Percentiles rank a stretch among this genome's conserved stretches.
Conservation (phyloP, 2,888 invertebrate genomes). For the Dioctria rufipes region DNA sequence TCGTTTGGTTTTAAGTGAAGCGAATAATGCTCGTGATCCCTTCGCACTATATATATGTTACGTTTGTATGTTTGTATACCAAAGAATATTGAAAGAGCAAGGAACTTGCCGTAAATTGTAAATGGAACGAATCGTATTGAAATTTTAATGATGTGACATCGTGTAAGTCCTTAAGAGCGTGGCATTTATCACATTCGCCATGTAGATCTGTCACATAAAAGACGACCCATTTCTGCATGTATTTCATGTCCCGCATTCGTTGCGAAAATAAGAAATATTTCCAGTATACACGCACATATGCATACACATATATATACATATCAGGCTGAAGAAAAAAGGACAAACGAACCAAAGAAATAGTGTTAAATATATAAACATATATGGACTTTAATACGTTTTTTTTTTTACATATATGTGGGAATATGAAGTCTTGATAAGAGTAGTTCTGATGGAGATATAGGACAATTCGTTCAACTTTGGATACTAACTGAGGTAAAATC, state of each 20-base stretch:
- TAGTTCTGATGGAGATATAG: no score
- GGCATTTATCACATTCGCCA: slow-evolving; percentile 41
- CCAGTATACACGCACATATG: no score
- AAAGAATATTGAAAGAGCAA: slow-evolving; percentile 33
- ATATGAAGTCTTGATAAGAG: no score
- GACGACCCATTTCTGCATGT: slow-evolving; percentile 34
- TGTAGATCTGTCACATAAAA: slow-evolving; percentile 18
- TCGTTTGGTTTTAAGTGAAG: slow-evolving; percentile 52
- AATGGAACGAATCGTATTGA: slow-evolving; percentile 51
- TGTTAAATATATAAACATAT: neutral
- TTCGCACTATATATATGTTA: no score
- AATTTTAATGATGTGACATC: slow-evolving; percentile 50
- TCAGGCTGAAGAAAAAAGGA: slow-evolving; percentile 25
- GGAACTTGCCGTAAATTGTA: slow-evolving; percentile 45
- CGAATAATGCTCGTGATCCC: slow-evolving; percentile 46
- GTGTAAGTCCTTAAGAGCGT: slow-evolving; percentile 32
- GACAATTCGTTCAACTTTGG: no score
- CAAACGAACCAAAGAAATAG: slow-evolving; percentile 31
- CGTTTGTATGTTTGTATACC: neutral
- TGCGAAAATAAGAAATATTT: neutral
- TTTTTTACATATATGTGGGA: no score
- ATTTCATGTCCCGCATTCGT: slow-evolving; percentile 8
- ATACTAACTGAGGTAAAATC: no score
- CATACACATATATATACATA: neutral
- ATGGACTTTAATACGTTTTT: no score